Evolutionary conservation across 1,140 invertebrate species (phyloP), one percentile per base, ranked within the genome.

Genomic region (Megalopta genalis): DNA sequence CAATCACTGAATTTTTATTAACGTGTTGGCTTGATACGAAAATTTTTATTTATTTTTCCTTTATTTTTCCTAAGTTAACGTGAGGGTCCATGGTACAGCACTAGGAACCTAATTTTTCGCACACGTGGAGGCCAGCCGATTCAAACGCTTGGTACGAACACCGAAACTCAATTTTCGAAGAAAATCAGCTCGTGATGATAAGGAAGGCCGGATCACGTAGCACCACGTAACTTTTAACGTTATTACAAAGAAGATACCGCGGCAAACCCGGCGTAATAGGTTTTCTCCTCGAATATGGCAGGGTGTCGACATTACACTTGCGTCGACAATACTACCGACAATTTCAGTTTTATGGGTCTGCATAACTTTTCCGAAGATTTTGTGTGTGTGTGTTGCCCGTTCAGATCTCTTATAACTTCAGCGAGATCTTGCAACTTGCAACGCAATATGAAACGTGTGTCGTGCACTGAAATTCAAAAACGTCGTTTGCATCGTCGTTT

Each of bases 271-370:
- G 10, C 25, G 32, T 65, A 64, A 64, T 23, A 52, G 60, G 62
- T 57, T 62, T 76, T 67, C 12, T 2, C 10, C 8, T 32, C 3
- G 12, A 73, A 27, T 39, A 39, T 42, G 3, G 23, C 37, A n/a
- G 25, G 42, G 32, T 37, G 27, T 21, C 57, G n/a, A 12, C 42
- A 23, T 59, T 59, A 27, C 16, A 8, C 23, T 46, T 39, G 27
- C 7, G 18, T 27, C 16, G 72, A 21, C 49, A 21, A 75, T 66
- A 8, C 16, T 10, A 23, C 0, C 14, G 72, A 74, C 32, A 74
- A 65, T 66, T 39, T 52, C 21, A 39, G 14, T 57, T 74, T 74
- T 65, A 57, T n/a, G 32, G 32, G 39, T 18, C 32, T 9, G 32
- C 62, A 18, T 27, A 32, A 66, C 37, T 37, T 49, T 27, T 23